Conservation (phyloP, 2,797 vertebrate genomes). For the Melanotaenia nigrans region DNA sequence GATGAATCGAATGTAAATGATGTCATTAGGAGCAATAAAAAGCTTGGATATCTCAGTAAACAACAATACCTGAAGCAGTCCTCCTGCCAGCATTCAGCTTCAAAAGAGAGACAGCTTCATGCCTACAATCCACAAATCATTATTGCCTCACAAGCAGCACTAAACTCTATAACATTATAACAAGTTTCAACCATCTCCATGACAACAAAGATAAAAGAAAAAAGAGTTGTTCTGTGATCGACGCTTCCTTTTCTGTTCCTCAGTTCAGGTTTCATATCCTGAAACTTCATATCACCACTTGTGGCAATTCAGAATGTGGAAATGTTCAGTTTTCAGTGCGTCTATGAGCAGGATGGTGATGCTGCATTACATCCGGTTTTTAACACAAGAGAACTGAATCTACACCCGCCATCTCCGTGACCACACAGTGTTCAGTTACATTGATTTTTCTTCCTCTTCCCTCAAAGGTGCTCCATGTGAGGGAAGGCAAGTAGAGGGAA, state of each 20-base stretch:
- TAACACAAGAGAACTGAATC: slow-evolving; percentile 35
- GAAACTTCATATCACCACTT: slow-evolving; percentile 27
- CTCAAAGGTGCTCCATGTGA: slow-evolving; percentile 8
- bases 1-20: slow-evolving; percentile 61
- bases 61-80: slow-evolving; percentile 52
- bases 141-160: slow-evolving; percentile 64
- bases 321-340: slow-evolving; percentile 1
- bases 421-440: slow-evolving; percentile 59
- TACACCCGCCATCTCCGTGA: slow-evolving; percentile 25
- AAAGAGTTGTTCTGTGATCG: slow-evolving; percentile 7
- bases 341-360: slow-evolving; percentile 29
- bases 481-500: slow-evolving; percentile 25
- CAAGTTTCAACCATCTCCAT: slow-evolving; percentile 69
- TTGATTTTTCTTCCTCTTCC: slow-evolving; percentile 48
- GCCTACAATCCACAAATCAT: slow-evolving; percentile 67
- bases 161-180: slow-evolving; percentile 61
- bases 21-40: slow-evolving; percentile 64
- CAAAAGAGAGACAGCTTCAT: slow-evolving; percentile 55
- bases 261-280: slow-evolving; percentile 14
- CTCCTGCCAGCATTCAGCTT: slow-evolving; percentile 30
- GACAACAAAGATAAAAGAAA: slow-evolving; percentile 62
- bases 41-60: slow-evolving; percentile 54
- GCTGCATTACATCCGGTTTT: slow-evolving; percentile 37
- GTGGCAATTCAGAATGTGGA: slow-evolving; percentile 2
- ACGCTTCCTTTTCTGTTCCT: slow-evolving; percentile 12